These are phyloP conservation scores for Marmota flaviventris DNA, from an alignment of 2,113 vertebrate species.

Conservation along the genomic window DNA sequence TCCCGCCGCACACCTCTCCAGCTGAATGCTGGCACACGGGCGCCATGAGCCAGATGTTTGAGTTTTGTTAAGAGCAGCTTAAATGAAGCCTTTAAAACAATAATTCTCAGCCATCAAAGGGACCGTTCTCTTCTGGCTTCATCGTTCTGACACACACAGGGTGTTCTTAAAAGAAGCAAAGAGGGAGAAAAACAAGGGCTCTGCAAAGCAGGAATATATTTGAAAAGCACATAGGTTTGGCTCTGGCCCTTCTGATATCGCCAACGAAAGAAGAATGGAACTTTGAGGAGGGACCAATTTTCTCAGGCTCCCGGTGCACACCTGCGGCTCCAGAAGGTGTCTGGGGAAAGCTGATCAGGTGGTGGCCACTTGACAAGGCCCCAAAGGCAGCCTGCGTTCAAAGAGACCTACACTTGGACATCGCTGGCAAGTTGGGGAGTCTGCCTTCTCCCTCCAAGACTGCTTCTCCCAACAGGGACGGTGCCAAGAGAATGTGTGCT, in stretches of 20 bases:
- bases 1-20: background rate
- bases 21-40: conserved; percentile 66
- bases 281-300: background rate
- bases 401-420: background rate
- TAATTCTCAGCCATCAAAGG: conserved; percentile 70
- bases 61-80: conserved; percentile 71
- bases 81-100: conserved; percentile 79
- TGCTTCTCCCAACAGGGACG: background rate
- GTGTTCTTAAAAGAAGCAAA: conserved; percentile 24
- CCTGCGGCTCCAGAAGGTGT: conserved; percentile 29
- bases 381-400: background rate
- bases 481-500: background rate
- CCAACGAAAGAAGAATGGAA: conserved; percentile 22
- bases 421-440: background rate
- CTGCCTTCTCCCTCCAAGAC: background rate
- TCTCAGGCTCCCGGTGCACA: background rate
- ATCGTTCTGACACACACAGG: conserved; percentile 58
- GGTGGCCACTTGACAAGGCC: background rate
- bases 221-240: background rate
- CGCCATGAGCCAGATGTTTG: conserved; percentile 67
- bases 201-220: conserved; percentile 5
- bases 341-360: background rate
- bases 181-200: background rate
- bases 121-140: conserved; percentile 66
- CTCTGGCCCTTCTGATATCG: conserved; percentile 6